These are phyloP conservation scores for Acrossocheilus fasciatus DNA, from an alignment of 2,797 vertebrate genomes.

Conservation along the genomic window DNA sequence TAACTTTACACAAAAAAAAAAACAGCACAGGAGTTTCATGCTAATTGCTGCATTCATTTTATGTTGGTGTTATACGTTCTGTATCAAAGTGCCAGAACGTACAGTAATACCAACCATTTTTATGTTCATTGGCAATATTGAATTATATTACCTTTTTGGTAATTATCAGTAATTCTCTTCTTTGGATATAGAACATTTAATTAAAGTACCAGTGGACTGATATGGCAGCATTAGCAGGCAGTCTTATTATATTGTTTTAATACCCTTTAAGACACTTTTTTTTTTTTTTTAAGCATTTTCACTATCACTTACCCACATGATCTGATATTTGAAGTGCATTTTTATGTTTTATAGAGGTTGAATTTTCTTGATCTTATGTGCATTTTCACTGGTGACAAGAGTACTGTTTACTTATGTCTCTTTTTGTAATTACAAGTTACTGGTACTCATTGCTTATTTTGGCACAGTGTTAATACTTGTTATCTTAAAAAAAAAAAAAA, in stretches of 20 bases:
- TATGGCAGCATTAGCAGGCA: neutral
- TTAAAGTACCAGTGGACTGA: neutral
- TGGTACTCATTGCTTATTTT: neutral
- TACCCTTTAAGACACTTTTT: neutral
- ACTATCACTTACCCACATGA: too few species aligned
- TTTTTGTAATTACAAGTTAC: neutral
- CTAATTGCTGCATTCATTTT: neutral
- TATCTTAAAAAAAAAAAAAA: neutral
- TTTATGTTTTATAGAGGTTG: neutral
- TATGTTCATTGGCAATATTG: too few species aligned
- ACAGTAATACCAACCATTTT: neutral
- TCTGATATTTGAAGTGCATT: neutral
- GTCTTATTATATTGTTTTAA: neutral
- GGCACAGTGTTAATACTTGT: neutral
- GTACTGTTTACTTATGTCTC: slow-evolving; percentile 2
- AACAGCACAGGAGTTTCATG: neutral
- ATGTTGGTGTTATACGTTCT: neutral
- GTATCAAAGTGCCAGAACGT: neutral
- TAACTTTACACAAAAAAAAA: neutral
- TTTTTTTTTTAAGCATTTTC: too few species aligned
- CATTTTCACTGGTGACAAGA: neutral
- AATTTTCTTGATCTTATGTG: neutral
- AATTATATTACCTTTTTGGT: neutral
- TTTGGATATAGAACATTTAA: neutral
- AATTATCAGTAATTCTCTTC: neutral